Conservation (phyloP, 2,113 vertebrate species). For the Polypterus bichir region DNA sequence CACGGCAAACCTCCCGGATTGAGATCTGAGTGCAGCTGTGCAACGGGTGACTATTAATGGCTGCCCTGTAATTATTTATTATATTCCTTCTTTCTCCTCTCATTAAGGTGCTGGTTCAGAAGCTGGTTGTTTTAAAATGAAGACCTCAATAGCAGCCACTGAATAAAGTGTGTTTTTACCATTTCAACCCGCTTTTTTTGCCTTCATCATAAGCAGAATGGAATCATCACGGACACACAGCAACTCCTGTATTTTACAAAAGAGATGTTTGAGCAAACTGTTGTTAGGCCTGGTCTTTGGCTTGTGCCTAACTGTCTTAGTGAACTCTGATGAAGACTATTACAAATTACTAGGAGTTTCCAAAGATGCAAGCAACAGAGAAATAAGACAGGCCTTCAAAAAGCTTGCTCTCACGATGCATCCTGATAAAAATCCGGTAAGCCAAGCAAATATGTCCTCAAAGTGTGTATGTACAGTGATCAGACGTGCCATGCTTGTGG, state of each 20-base stretch:
- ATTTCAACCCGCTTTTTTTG: no score
- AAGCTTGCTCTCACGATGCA: constrained; percentile 88
- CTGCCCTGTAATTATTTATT: no score
- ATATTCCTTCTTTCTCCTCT: background rate
- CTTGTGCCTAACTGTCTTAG: constrained; percentile 34
- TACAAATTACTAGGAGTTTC: constrained; percentile 76
- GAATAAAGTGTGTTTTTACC: no score
- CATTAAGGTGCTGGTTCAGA: background rate
- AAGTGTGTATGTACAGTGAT: no score
- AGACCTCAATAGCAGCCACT: no score
- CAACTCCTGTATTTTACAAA: constrained; percentile 16
- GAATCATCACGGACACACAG: no score
- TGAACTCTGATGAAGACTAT: constrained; percentile 65
- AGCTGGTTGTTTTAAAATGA: no score
- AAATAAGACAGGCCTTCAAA: constrained; percentile 91
- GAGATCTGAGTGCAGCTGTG: no score
- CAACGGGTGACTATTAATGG: no score
- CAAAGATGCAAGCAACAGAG: constrained; percentile 77
- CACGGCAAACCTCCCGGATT: no score
- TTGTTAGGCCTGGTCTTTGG: constrained; percentile 36
- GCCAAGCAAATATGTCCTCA: constrained; percentile 25
- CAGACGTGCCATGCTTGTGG: no score
- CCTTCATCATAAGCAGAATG: no score
- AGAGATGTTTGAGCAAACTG: constrained; percentile 28
- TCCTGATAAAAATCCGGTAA: constrained; percentile 95